Conservation (phyloP, 2,113 vertebrate genomes). For the Gavialis gangeticus region DNA sequence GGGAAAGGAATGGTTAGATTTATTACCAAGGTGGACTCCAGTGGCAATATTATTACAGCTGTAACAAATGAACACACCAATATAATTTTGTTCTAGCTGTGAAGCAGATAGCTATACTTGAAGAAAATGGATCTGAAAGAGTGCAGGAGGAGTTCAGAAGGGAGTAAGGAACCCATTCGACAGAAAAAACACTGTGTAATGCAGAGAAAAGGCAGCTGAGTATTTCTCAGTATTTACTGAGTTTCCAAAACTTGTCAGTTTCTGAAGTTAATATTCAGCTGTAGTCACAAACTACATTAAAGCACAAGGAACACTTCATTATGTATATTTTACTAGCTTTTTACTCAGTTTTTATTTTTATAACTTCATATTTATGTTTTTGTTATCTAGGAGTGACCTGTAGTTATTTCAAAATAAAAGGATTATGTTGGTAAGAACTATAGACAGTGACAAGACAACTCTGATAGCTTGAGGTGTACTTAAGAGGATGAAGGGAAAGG, state of each 20-base stretch:
- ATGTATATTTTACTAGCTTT: not conserved
- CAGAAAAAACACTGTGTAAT: not conserved
- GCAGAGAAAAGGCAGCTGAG: not conserved
- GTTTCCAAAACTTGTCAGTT: not conserved
- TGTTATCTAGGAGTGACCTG: not conserved
- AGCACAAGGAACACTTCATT: not conserved
- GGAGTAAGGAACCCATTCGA: slow-evolving; percentile 26
- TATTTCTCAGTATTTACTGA: not conserved
- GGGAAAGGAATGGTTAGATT: slow-evolving; percentile 73
- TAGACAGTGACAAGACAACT: not conserved
- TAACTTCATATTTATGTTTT: not conserved
- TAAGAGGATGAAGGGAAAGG: not conserved
- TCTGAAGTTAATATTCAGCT: not conserved
- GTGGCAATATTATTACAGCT: slow-evolving; percentile 77
- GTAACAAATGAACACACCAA: slow-evolving; percentile 79
- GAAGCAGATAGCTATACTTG: slow-evolving; percentile 68
- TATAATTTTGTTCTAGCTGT: slow-evolving; percentile 66
- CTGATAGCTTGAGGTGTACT: slow-evolving; percentile 15
- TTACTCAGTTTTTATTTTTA: fast-evolving
- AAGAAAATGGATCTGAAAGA: slow-evolving; percentile 68
- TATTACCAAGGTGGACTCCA: slow-evolving; percentile 69
- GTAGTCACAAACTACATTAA: not conserved
- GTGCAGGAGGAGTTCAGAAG: slow-evolving; percentile 36
- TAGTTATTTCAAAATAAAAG: not conserved
- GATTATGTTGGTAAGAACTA: slow-evolving; percentile 4